Base-by-base conservation (phyloP, 2,888 invertebrate genomes). In the Lobophora halterata region DNA sequence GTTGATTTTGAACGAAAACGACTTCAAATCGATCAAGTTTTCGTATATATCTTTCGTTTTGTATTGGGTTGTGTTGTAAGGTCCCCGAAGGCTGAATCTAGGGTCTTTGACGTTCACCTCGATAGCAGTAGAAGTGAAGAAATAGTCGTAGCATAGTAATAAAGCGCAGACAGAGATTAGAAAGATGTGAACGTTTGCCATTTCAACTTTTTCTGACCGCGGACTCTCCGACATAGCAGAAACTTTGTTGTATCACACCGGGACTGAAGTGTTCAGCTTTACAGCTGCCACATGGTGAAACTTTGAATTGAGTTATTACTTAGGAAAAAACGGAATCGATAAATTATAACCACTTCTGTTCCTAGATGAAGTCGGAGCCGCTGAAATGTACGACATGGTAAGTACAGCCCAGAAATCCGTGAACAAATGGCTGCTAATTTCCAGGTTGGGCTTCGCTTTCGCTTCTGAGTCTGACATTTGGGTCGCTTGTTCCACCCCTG, bases 1-100 rank as follows among this genome's bases (percentile, higher is more conserved):
- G 48, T 90, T 89, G 23, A 91, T 88, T 31, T 79, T 74, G 65
- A 93, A 93, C 7, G 79, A 71, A 63, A 94, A 93, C 57, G 90
- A 78, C 27, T 83, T 78, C 26, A 93, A 67, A 65, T 92, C 89
- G 21, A 91, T 89, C 33, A 92, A 70, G 9, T 68, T 63, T 3
- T 66, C 49, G 21, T 74, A 72, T 0, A 56, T 54, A 55, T 79
- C 79, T 2, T 60, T 57, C 0, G 63, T 49, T n/a, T 27, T 14
- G 1, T 49, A 29, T 4, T 46, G 46, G 0, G 63, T 56, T 0
- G 47, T 50, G 25, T 72, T 71, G 17, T 65, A 62, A 2, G 79
- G 79, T 0, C 65, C 70, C 3, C 76, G 53, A 5, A 71, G 46
- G 3, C 52, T 46, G 35, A 77, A 79, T 46, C 69, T 57, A 0